Evolutionary conservation across 1,140 invertebrate genomes (phyloP), one percentile per base, ranked within the genome.

Genomic region (Brachionus rubens): DNA sequence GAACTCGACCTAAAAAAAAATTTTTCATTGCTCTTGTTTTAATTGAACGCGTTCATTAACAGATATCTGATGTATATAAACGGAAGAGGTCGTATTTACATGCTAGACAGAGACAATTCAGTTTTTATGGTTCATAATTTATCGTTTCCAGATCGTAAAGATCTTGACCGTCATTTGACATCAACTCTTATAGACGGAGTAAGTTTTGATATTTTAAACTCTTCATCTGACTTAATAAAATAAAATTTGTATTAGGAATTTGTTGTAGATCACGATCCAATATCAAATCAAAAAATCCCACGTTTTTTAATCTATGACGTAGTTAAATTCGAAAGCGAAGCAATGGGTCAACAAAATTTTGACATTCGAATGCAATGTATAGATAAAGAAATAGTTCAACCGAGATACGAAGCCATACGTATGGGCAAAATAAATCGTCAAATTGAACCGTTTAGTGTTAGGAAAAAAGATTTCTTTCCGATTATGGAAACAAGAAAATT

Each of bases 51-150:
- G 16, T 52, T 21, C 6, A 2, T 24, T 36, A 33, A 59, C 19
- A 92, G 92, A 79, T 99, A 98, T 82, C 91, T 99, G 90, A 95
- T 99, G 92, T 84, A 97, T 6, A 95, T 99, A 68, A 89, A 93
- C 81, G 90, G 88, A 14, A 87, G 89, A 79, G 88, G 91, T 79
- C 88, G 93, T 81, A 88, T 98, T 5, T 99, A 91, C 82, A 94
- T 98, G 83, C 87, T 98, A 79, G 97, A 99, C 86, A 87, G 97
- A 82, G 93, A 99, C 84, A 92, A 97, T 83, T 90, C 90, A 79
- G 90, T 95, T n/a, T 99, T 96, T 85, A 88, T 91, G 86, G 91
- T 95, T 0, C 85, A 88, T 16, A 90, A 89, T 59, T 82, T 98
- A 1, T 86, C 85, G 56, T 99, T 99, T 87, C 88, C 90, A 0